Conservation (phyloP, 2,113 vertebrate genomes). For the Dromas ardeola region DNA sequence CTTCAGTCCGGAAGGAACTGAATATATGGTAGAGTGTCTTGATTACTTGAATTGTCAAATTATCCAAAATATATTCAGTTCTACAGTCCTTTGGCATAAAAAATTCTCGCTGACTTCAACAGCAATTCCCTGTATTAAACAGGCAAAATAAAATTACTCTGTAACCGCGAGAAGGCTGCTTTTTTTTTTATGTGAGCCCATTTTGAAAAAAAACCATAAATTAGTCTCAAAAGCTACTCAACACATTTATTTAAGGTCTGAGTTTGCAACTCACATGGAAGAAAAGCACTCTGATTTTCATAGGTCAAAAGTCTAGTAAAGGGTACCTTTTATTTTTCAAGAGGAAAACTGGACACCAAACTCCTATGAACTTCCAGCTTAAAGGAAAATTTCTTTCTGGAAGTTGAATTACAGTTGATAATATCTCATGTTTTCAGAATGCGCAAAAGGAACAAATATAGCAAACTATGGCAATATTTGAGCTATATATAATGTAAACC, state of each 20-base stretch:
- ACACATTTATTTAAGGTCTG: neutral
- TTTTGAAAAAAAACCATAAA: neutral
- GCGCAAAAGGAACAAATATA: neutral
- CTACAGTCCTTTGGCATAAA: neutral
- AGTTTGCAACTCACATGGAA: neutral
- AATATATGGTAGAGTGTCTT: neutral
- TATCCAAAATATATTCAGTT: conserved; percentile 27
- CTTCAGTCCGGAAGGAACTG: conserved; percentile 20
- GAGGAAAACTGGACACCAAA: neutral
- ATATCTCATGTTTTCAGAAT: neutral
- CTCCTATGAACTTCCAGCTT: neutral
- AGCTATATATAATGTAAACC: neutral
- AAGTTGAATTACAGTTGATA: neutral
- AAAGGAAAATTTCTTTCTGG: neutral
- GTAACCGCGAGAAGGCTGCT: neutral
- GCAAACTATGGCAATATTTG: neutral
- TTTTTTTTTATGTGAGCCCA: neutral
- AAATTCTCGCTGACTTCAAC: conserved; percentile 5
- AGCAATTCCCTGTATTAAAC: neutral
- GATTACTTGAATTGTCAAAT: conserved; percentile 23
- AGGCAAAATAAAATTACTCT: neutral
- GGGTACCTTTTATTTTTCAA: neutral
- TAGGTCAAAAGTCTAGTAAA: neutral
- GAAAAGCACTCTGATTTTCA: neutral
- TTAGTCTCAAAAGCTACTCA: neutral